A percentile compares a stretch with the other conserved stretches of the same genome.
Conservation (phyloP, 2,113 vertebrate species). For the Dascyllus trimaculatus region DNA sequence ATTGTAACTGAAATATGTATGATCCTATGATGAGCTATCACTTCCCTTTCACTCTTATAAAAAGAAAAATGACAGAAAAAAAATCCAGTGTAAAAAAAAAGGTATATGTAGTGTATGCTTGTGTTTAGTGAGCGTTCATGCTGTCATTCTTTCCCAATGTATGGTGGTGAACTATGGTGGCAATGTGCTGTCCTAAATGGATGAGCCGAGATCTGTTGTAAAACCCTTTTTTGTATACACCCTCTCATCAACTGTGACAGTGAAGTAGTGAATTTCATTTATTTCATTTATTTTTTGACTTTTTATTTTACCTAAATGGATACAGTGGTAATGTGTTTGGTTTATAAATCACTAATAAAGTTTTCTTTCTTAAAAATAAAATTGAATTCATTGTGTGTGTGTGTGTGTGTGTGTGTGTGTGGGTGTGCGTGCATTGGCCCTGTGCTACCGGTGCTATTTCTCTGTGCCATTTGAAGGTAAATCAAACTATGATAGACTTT, state of each 20-base stretch:
- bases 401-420: not conserved
- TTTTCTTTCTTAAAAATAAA: slow-evolving; percentile 86
- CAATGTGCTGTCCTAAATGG: slow-evolving; percentile 74
- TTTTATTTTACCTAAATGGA: slow-evolving; percentile 84
- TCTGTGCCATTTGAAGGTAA: no score
- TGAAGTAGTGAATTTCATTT: slow-evolving; percentile 85
- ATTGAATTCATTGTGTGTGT: slow-evolving; percentile 35
- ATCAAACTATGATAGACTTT: no score
- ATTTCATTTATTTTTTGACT: slow-evolving; percentile 71
- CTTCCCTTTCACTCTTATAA: slow-evolving; percentile 78
- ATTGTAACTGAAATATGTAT: slow-evolving; percentile 87
- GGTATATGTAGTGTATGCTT: slow-evolving; percentile 88
- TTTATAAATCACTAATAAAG: slow-evolving; percentile 89
- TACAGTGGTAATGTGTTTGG: slow-evolving; percentile 88
- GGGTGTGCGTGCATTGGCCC: not conserved
- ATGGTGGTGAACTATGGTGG: slow-evolving; percentile 86
- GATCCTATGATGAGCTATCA: slow-evolving; percentile 84
- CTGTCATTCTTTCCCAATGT: slow-evolving; percentile 85
- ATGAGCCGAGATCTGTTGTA: slow-evolving; percentile 81
- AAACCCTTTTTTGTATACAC: slow-evolving; percentile 84
- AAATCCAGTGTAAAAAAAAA: slow-evolving; percentile 74
- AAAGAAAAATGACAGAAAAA: slow-evolving; percentile 69
- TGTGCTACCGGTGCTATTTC: no score
- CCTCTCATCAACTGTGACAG: slow-evolving; percentile 86
- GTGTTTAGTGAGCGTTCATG: slow-evolving; percentile 87